Evolutionary conservation across 2,113 vertebrate genomes (phyloP).

Genomic region (Calidris pugnax): DNA sequence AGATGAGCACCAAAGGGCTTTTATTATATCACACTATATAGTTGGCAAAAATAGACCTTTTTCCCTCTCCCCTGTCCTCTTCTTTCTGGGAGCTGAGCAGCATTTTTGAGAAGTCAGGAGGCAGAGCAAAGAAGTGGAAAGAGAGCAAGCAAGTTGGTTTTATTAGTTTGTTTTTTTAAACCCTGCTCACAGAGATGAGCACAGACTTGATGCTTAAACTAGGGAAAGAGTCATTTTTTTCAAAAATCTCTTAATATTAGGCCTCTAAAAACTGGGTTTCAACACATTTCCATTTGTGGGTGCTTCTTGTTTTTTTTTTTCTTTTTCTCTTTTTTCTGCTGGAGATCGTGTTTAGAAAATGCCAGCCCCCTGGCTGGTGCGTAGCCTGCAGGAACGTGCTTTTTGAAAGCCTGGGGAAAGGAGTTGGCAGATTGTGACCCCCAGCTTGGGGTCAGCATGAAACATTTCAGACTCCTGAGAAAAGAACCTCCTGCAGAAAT

Average conservation of each 20-base stretch:
- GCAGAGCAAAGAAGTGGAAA: background rate
- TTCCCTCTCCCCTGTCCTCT: background rate
- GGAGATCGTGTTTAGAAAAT: background rate
- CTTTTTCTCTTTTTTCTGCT: fast-evolving
- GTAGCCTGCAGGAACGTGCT: fast-evolving
- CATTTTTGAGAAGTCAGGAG: background rate
- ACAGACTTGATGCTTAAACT: background rate
- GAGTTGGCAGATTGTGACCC: background rate
- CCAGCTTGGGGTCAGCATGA: background rate
- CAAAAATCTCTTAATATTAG: background rate
- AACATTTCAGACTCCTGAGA: background rate
- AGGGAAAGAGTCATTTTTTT: background rate
- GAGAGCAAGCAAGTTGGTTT: background rate
- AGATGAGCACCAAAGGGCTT: background rate
- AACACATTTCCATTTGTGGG: background rate
- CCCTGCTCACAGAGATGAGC: background rate
- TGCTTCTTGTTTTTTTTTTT: background rate
- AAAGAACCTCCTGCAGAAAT: background rate
- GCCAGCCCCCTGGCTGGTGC: background rate
- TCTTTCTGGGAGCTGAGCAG: background rate
- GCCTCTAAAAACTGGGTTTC: background rate
- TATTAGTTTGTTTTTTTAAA: slow-evolving; percentile 32
- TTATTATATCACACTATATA: fast-evolving
- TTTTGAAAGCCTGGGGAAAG: background rate
- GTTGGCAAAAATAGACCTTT: background rate